Percentiles rank a stretch among this genome's conserved stretches.
Conservation (phyloP, 2,888 invertebrate genomes). For the Rotaria magnacalcarata region DNA sequence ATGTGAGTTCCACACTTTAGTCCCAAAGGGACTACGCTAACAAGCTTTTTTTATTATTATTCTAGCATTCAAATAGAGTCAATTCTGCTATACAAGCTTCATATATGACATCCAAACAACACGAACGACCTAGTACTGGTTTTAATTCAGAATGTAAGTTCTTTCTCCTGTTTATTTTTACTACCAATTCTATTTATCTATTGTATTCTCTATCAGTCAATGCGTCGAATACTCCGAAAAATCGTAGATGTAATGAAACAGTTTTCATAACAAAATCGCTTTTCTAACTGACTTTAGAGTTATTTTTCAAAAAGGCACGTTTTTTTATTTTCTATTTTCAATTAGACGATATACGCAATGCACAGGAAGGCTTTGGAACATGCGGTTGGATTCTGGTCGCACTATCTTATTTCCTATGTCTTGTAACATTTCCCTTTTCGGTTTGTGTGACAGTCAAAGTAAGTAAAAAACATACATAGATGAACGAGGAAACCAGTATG, state of each 20-base stretch:
- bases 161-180: too few relatives aligned
- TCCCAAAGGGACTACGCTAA: too few relatives aligned
- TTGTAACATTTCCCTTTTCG: constrained; percentile 40
- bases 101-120: background rate
- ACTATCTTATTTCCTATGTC: constrained; percentile 36
- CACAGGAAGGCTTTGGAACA: constrained; percentile 37
- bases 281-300: too few relatives aligned
- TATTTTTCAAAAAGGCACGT: background rate
- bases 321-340: background rate
- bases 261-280: too few relatives aligned
- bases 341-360: constrained; percentile 34
- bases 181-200: too few relatives aligned
- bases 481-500: too few relatives aligned
- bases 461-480: background rate
- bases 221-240: too few relatives aligned
- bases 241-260: too few relatives aligned
- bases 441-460: constrained; percentile 40
- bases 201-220: too few relatives aligned
- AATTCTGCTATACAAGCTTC: background rate
- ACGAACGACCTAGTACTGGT: background rate
- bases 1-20: too few relatives aligned
- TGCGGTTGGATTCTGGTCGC: constrained; percentile 36
- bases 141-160: constrained; percentile 1
- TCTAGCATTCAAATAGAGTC: background rate
- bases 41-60: background rate